phyloP scores from a whole-genome alignment of 2,797 vertebrate genomes.

The Sciaenops ocellatus region DNA sequence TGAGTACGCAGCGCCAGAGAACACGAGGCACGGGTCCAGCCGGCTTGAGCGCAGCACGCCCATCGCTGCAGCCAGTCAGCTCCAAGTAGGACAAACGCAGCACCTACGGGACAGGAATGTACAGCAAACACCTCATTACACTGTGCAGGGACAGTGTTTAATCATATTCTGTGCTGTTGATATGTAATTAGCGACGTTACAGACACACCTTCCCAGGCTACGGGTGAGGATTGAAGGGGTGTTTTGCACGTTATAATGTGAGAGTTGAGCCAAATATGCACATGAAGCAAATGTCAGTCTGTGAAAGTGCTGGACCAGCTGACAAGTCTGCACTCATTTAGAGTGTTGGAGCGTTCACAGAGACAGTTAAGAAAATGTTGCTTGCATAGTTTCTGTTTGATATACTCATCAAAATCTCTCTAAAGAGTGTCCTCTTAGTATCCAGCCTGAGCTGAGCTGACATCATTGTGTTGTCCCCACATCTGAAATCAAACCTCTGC shows the following conservation, averaged over 20 bases:
- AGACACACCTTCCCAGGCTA: neutral
- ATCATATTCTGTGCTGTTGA: neutral
- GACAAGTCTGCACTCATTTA: conserved; percentile 18
- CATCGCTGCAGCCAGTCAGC: conserved; percentile 45
- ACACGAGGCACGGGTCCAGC: conserved; percentile 48
- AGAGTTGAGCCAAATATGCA: conserved; percentile 21
- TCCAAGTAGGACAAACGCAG: conserved; percentile 38
- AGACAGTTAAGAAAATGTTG: neutral
- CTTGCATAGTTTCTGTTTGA: neutral
- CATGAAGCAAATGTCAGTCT: conserved; percentile 13
- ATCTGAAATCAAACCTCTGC: neutral
- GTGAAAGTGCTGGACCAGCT: neutral
- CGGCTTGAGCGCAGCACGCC: conserved; percentile 25
- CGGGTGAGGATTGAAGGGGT: neutral
- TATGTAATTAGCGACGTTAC: conserved; percentile 1
- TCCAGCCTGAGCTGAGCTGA: neutral
- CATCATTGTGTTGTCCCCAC: neutral
- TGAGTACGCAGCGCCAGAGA: conserved; percentile 33
- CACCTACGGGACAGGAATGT: conserved; percentile 26
- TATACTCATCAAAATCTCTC: neutral
- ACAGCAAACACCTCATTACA: conserved; percentile 34
- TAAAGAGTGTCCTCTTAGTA: neutral
- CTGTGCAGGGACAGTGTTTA: neutral
- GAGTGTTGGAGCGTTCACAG: neutral
- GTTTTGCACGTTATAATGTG: neutral